A percentile compares a stretch with the other conserved stretches of the same genome.
Conservation (phyloP, 2,797 vertebrate species). For the Lacerta bilineata region DNA sequence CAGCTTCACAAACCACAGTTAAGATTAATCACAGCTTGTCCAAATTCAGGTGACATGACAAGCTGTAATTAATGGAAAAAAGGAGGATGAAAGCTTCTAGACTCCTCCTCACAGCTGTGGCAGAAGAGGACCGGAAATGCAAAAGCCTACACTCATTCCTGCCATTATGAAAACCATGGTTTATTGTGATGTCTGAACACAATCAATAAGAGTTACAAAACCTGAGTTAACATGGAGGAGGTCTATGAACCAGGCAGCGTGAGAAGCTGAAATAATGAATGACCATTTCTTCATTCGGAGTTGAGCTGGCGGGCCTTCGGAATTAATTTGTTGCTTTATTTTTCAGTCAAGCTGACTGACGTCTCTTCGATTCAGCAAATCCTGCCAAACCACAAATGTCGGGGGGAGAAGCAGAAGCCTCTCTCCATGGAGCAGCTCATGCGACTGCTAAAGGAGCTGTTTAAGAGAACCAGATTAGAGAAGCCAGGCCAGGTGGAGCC, state of each 20-base stretch:
- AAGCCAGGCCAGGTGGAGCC: conserved; percentile 68
- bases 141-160: too few relatives aligned
- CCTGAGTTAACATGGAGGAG: background rate
- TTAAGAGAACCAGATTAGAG: conserved; percentile 74
- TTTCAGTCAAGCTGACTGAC: conserved; percentile 72
- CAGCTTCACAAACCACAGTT: too few relatives aligned
- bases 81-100: background rate
- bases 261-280: background rate
- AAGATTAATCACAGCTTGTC: too few relatives aligned
- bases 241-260: background rate
- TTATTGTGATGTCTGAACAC: background rate
- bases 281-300: background rate
- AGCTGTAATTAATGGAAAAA: background rate
- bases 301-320: background rate
- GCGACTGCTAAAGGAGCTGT: conserved; percentile 79
- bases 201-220: background rate
- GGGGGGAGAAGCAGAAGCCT: conserved; percentile 40
- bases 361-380: conserved; percentile 67
- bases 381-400: conserved; percentile 42
- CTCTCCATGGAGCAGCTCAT: conserved; percentile 78
- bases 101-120: too few relatives aligned
- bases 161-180: too few relatives aligned
- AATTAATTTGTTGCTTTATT: conserved; percentile 45
- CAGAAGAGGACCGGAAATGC: too few relatives aligned
- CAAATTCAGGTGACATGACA: too few relatives aligned